Evolutionary conservation across 2,797 vertebrate genomes (phyloP).

Genomic region (Peromyscus eremicus): DNA sequence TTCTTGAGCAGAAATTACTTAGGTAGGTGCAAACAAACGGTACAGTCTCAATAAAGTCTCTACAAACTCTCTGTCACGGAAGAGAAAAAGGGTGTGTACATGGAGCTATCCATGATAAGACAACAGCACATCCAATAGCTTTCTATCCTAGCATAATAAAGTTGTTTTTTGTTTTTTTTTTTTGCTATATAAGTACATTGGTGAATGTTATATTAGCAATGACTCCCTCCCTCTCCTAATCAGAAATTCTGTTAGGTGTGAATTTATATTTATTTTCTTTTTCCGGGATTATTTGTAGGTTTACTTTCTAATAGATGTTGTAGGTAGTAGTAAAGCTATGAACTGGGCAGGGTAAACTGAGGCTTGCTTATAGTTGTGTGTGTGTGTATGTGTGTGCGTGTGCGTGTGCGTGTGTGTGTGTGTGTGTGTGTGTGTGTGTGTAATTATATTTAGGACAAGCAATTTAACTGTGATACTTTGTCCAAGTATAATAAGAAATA

Average conservation of each 20-base stretch:
- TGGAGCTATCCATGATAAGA: background rate
- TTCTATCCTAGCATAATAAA: background rate
- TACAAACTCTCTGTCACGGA: background rate
- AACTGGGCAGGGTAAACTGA: background rate
- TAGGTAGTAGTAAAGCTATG: background rate
- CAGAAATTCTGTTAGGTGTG: background rate
- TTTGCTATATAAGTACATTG: slow-evolving; percentile 18
- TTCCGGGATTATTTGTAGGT: background rate
- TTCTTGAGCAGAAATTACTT: background rate
- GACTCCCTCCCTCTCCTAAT: background rate
- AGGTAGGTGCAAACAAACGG: background rate
- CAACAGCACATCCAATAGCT: background rate
- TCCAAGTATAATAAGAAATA: background rate
- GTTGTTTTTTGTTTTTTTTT: too few relatives aligned
- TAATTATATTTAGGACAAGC: background rate
- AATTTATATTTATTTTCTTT: background rate
- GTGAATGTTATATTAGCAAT: background rate
- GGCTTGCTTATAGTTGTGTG: background rate
- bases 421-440: background rate
- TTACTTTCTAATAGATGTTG: background rate
- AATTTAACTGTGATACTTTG: background rate
- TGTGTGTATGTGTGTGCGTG: background rate
- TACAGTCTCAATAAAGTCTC: background rate
- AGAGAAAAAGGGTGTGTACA: background rate
- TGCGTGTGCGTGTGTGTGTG: background rate